Base-by-base conservation (phyloP, 2,888 invertebrate species). In the Drosophila ochracea region DNA sequence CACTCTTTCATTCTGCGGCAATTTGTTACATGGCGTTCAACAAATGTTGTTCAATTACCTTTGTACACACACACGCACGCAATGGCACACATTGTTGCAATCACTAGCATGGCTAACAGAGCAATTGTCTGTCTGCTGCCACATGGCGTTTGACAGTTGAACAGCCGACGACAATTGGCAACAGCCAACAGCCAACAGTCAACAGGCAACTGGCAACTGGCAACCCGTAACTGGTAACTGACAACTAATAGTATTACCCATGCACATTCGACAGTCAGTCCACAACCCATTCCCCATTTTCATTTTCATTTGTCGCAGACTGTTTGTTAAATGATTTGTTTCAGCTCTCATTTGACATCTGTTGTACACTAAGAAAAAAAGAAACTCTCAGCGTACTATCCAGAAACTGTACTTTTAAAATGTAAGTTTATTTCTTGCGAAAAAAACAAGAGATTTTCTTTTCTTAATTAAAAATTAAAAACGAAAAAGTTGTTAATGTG, bases 41-140 rank as follows among this genome's bases (percentile, higher is more conserved):
- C 90, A 88, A 91, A 91, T 87, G 90, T 84, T 90, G 83, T 90
- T 87, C 91, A 87, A 91, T 87, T 87, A 91, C 91, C 75, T 84
- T 73, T 37, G 35, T 59, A 62, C 55, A 55, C 58, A 47, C 31
- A 60, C 39, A 37, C 62, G 61, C 49, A 37, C 41, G 35, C 61
- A 31, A 41, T 25, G 37, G 30, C 13, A 39, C 30, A 86, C 65
- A 68, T 58, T 83, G 71, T 72, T 82, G 71, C 69, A 60, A 64
- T 68, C 69, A 61, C 64, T 61, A 82, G 68, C 75, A 68, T 58
- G 76, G 72, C 69, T 80, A 64, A 71, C 69, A 61, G 63, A 66
- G 66, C 63, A 28, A 80, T 54, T 84, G 71, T 80, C 62, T 76
- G 73, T 49, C 60, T 65, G 73, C 62, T 74, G 77, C 70, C 83